phyloP scores from a whole-genome alignment of 2,888 invertebrate species.

The Drosophila infuscata region DNA sequence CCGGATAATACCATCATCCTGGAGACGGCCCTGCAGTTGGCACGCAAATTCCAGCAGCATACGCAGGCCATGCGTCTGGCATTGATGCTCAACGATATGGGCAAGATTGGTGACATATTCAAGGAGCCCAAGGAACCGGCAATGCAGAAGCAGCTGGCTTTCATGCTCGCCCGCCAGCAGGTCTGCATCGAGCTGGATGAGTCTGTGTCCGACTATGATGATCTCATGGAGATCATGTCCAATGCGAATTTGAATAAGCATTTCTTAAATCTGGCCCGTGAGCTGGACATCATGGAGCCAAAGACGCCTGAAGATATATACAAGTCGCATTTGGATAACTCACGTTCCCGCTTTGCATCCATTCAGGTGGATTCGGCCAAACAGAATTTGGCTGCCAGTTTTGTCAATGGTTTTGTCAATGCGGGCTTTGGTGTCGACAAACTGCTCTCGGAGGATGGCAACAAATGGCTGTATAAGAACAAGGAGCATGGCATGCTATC shows the following conservation, averaged over 20 bases:
- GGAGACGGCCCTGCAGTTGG: constrained; percentile 93
- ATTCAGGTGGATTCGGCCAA: constrained; percentile 96
- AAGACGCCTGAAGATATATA: constrained; percentile 99
- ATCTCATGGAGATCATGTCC: constrained; percentile 95
- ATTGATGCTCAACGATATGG: constrained; percentile 93
- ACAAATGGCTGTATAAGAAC: constrained; percentile 97
- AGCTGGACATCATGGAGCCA: constrained; percentile 99
- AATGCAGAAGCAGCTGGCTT: constrained; percentile 96
- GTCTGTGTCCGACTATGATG: constrained; percentile 88
- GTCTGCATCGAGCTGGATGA: constrained; percentile 92
- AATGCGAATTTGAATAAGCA: constrained; percentile 97
- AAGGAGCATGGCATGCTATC: constrained; percentile 99
- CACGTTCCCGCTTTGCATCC: constrained; percentile 90
- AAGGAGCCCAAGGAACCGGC: constrained; percentile 92
- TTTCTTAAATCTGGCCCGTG: constrained; percentile 96
- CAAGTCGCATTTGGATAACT: constrained; percentile 98
- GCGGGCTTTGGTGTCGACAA: constrained; percentile 99
- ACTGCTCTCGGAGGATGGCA: constrained; percentile 93
- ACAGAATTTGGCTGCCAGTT: constrained; percentile 98
- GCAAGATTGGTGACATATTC: constrained; percentile 93
- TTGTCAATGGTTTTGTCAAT: constrained; percentile 99
- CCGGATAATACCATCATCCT: constrained; percentile 95
- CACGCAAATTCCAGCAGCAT: constrained; percentile 94
- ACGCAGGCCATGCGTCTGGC: constrained; percentile 96
- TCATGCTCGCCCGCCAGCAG: constrained; percentile 98